Evolutionary conservation across 2,888 invertebrate species (phyloP).

Genomic region (Siphonodentalium dalli): DNA sequence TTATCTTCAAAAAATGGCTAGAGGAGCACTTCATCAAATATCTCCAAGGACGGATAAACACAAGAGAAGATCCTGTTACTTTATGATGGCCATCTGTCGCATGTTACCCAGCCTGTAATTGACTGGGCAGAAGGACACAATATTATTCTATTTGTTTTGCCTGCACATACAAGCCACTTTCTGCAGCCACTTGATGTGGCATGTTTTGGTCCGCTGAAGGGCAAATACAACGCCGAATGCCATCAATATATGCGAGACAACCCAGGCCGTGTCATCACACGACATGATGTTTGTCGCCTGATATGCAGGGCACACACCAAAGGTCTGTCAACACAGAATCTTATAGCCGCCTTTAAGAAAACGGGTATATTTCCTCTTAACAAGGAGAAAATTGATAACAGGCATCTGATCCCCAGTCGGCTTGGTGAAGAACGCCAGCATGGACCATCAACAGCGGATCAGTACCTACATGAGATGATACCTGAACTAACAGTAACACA

Average conservation of each 20-base stretch:
- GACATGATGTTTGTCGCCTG: slow-evolving; percentile 18
- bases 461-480: too few species aligned
- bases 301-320: slow-evolving; percentile 20
- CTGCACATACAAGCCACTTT: slow-evolving; percentile 24
- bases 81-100: slow-evolving; percentile 29
- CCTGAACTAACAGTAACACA: too few species aligned
- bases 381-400: too few species aligned
- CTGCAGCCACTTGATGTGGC: slow-evolving; percentile 27
- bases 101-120: slow-evolving; percentile 17
- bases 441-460: too few species aligned
- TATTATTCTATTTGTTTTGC: slow-evolving; percentile 31
- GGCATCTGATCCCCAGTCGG: too few species aligned
- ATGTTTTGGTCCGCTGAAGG: slow-evolving; percentile 26
- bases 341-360: slow-evolving; percentile 21
- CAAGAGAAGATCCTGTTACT: too few species aligned
- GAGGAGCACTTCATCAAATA: too few species aligned
- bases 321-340: slow-evolving; percentile 20
- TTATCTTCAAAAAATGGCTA: too few species aligned
- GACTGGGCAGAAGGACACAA: slow-evolving; percentile 21
- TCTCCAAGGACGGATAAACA: too few species aligned
- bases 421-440: too few species aligned
- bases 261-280: slow-evolving; percentile 20
- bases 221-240: slow-evolving; percentile 22
- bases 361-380: slow-evolving; percentile 24
- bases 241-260: slow-evolving; percentile 14